A percentile compares a stretch with the other conserved stretches of the same genome.
Evolutionary conservation across 2,797 vertebrate genomes (phyloP).

Genomic region (Apogon hyalosoma): DNA sequence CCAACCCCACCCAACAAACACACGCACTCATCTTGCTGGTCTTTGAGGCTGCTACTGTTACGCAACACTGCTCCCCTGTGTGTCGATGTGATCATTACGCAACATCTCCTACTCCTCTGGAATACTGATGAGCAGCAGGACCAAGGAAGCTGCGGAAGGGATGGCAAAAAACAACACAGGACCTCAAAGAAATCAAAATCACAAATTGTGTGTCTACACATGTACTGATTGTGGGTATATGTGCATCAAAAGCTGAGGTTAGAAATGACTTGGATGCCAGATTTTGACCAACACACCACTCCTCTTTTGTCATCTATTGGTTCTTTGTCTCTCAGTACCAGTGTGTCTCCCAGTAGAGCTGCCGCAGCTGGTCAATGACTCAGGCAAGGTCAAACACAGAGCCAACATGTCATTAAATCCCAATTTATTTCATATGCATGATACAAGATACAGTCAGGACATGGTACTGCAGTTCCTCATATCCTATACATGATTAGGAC

Average conservation of each 20-base stretch:
- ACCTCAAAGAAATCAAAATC: conserved; percentile 10
- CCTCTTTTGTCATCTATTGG: conserved; percentile 1
- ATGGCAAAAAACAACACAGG: conserved; percentile 6
- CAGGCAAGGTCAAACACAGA: conserved; percentile 58
- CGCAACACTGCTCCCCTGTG: conserved; percentile 77
- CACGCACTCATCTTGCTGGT: conserved; percentile 39
- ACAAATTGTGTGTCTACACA: not conserved
- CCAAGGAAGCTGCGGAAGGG: conserved; percentile 35
- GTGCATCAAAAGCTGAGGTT: not conserved
- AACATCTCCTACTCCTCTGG: conserved; percentile 78
- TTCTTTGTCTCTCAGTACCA: conserved; percentile 33
- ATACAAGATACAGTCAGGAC: conserved; percentile 76
- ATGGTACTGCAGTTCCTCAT: conserved; percentile 68
- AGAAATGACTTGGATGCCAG: not conserved
- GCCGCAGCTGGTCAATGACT: conserved; percentile 38
- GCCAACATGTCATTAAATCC: conserved; percentile 58
- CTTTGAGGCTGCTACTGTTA: conserved; percentile 78
- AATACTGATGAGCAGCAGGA: conserved; percentile 80
- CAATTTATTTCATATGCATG: conserved; percentile 82
- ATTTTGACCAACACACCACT: not conserved
- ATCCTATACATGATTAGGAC: conserved; percentile 61
- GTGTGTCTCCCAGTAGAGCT: conserved; percentile 9
- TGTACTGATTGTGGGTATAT: not conserved
- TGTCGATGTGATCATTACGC: conserved; percentile 81
- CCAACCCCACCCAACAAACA: conserved; percentile 5